Evolutionary conservation across 2,797 vertebrate species (phyloP), one percentile per base, ranked within the genome.

Genomic region (Buphagus erythrorhynchus): DNA sequence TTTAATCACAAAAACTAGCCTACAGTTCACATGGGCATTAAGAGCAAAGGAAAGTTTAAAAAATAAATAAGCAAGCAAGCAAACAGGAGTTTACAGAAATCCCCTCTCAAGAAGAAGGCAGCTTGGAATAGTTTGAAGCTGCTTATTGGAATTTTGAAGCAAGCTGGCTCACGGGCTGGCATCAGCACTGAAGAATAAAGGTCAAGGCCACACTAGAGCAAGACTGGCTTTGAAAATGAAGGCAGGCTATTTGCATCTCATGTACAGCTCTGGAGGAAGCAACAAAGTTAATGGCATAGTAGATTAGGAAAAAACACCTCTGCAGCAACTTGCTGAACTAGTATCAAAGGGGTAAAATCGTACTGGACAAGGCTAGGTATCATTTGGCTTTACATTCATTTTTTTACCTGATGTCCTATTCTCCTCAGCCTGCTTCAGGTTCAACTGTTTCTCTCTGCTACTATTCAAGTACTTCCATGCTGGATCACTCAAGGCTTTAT

Each of bases 361-460:
- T 13, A 62, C 7, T 36, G 16, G 43, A 55, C 35, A 55, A 81
- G 67, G 38, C 3, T 42, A 94, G 38, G 20, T 52, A 55, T 20
- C 17, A 33, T 21, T 25, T 46, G 9, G 46, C 17, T 93, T 65
- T 42, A 55, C 11, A 55, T 52, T 33, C 6, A 35, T 95, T 92
- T 65, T 95, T 97, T 97, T 96, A 99, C 99, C 99, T 97, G 99
- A 97, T 93, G 97, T 97, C 68, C 99, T 98, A 88, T 98, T 99
- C 95, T 99, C 99, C 89, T 99, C 99, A 9, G 98, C 77, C 78
- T 99, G 99, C 97, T 99, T 99, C 95, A 98, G 91, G 91, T 96
- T 98, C 82, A 99, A 93, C 78, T 99, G 98, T 67, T 98, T 99
- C 55, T 99, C 99, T 98, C 99, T 99, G 97, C 98, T 99, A 91